Percentiles rank a stretch among this genome's conserved stretches.
phyloP scores from a whole-genome alignment of 2,888 invertebrate genomes.

The Drosophila neonasuta region DNA sequence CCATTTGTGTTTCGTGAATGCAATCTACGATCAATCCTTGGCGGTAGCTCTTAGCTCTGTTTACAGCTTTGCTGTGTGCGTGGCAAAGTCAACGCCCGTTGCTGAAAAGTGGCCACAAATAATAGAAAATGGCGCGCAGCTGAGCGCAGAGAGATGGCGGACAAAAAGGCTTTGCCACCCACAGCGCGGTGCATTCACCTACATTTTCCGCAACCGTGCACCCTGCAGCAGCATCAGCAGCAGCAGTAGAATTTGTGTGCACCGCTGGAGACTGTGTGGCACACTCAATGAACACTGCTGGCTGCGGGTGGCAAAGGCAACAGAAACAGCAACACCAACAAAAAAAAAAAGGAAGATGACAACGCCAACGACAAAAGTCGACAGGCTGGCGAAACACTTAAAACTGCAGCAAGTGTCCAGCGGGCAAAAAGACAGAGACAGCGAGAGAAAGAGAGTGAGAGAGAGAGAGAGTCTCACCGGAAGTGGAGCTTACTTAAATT shows the following conservation, averaged over 20 bases:
- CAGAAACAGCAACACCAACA: too few species aligned
- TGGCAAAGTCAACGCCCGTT: slow-evolving; percentile 65
- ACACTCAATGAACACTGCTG: slow-evolving; percentile 9
- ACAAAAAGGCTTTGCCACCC: slow-evolving; percentile 16
- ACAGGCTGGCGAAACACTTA: slow-evolving; percentile 64
- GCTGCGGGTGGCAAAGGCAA: slow-evolving; percentile 9
- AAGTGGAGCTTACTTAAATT: slow-evolving; percentile 47
- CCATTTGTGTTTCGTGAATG: slow-evolving; percentile 1
- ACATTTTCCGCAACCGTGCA: slow-evolving; percentile 60
- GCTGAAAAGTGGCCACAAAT: slow-evolving; percentile 61
- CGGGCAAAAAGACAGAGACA: not conserved
- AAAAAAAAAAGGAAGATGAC: slow-evolving; percentile 4
- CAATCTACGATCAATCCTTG: not conserved
- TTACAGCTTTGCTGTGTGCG: slow-evolving; percentile 25
- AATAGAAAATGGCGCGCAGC: slow-evolving; percentile 54
- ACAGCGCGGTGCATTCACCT: slow-evolving; percentile 70
- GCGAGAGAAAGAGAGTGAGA: not conserved
- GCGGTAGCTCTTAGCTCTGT: slow-evolving; percentile 26
- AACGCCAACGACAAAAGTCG: slow-evolving; percentile 58
- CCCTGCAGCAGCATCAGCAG: slow-evolving; percentile 65
- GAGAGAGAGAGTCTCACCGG: not conserved
- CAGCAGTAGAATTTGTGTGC: slow-evolving; percentile 45
- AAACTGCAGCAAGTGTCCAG: slow-evolving; percentile 53
- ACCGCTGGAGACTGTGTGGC: slow-evolving; percentile 15
- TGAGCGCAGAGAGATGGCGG: slow-evolving; percentile 13